Evolutionary conservation across 2,797 vertebrate genomes (phyloP), one percentile per base, ranked within the genome.

Genomic region (Gymnothorax reevesii): DNA sequence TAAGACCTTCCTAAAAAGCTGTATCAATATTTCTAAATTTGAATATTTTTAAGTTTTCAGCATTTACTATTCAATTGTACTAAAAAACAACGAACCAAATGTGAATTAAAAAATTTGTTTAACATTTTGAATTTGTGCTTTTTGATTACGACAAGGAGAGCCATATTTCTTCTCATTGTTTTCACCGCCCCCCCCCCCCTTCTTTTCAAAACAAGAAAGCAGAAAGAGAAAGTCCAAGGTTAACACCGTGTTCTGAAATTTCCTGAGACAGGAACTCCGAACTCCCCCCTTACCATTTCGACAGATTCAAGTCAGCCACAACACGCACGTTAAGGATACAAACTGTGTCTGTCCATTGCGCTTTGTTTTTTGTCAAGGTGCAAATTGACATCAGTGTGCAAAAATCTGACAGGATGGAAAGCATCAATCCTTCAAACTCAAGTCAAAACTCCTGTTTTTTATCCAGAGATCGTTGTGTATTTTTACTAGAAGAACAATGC

Each of bases 261-360:
- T 95, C 92, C 94, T 91, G 52, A 17, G 17, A 90, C 94, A 94
- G 89, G 10, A 6, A 71, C 57, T 88, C 92, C 94, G 93, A 91
- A 90, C 88, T 27, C 69, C 83, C 77, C 69, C n/a, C 57, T 83
- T 75, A 82, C 55, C 80, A 80, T 52, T 17, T 84, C 83, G 55
- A 55, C 79, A 77, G 82, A n/a, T 85, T 84, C 7, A 1, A 69
- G 88, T 9, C 83, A 66, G 59, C 62, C n/a, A n/a, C 83, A 64
- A 15, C 60, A 66, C 85, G 85, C 49, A 86, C 49, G 87, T 86
- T 55, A 15, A 42, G 13, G 9, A 59, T 57, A 7, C 62, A 59
- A 27, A 4, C 52, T 57, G 79, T 55, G 77, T 80, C 77, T 54
- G 15, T 49, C 71, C 20, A 27, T 64, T 12, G 75, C 52, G 2